Conservation (phyloP, 2,113 vertebrate species). For the Tonatia bakeri region DNA sequence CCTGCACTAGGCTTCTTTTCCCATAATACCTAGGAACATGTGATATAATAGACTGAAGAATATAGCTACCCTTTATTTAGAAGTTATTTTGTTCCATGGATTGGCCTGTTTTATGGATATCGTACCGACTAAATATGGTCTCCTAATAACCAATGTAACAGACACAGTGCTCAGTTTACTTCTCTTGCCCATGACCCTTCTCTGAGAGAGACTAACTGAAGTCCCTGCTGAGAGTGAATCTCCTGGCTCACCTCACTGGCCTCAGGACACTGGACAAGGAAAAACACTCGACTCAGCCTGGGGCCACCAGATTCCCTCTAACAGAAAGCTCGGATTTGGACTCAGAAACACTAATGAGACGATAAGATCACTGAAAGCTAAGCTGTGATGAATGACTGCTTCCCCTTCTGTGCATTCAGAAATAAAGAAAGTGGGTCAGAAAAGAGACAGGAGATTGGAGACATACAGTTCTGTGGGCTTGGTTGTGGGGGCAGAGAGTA, state of each 20-base stretch:
- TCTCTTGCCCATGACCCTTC: rapidly evolving
- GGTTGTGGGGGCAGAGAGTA: not conserved
- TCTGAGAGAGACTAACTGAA: not conserved
- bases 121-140: not conserved
- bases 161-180: not conserved
- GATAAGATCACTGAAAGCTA: not conserved
- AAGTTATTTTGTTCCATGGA: not conserved
- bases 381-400: not conserved
- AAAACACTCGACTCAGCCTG: not conserved
- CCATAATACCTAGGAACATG: not conserved
- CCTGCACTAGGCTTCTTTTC: not conserved
- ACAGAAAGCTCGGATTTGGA: not conserved
- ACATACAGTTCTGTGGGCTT: rapidly evolving
- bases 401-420: not conserved
- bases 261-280: not conserved
- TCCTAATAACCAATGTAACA: not conserved
- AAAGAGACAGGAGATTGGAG: not conserved
- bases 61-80: not conserved
- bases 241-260: not conserved
- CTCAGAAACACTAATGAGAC: not conserved
- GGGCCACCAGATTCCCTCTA: not conserved
- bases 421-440: not conserved
- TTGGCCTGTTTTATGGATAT: not conserved
- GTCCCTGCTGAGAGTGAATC: not conserved
- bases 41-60: not conserved